Percentiles rank a stretch among this genome's conserved stretches.
Conservation (phyloP, 2,113 vertebrate genomes). For the Xyliphius kryptos region DNA sequence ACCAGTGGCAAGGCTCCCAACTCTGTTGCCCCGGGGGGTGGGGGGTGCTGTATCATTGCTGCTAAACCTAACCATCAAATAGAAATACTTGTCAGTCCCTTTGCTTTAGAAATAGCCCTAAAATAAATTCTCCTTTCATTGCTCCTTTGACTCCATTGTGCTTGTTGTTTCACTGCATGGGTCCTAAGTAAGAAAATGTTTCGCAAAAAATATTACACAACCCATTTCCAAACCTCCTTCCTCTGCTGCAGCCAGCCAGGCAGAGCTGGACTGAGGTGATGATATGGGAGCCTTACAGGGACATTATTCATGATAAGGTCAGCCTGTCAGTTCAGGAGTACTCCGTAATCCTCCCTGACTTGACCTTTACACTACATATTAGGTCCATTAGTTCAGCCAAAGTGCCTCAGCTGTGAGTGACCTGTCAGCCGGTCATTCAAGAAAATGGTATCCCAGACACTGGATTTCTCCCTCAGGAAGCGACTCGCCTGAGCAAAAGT, state of each 20-base stretch:
- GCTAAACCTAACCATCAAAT: too few relatives aligned
- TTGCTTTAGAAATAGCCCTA: too few relatives aligned
- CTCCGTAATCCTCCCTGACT: slow-evolving; percentile 49
- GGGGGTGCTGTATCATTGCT: too few relatives aligned
- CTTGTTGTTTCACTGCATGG: too few relatives aligned
- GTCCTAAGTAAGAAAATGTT: too few relatives aligned
- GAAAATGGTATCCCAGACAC: slow-evolving; percentile 1
- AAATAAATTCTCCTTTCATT: too few relatives aligned
- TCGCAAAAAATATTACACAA: too few relatives aligned
- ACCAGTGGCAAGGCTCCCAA: too few relatives aligned
- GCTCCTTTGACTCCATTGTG: too few relatives aligned
- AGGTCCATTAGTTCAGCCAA: slow-evolving; percentile 48
- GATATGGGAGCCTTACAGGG: slow-evolving; percentile 23
- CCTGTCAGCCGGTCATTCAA: slow-evolving; percentile 23
- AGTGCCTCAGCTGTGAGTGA: slow-evolving; percentile 26
- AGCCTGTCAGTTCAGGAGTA: slow-evolving; percentile 40
- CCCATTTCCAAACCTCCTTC: background rate
- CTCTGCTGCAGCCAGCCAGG: background rate
- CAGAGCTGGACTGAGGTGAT: slow-evolving; percentile 17
- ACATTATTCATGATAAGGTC: slow-evolving; percentile 52
- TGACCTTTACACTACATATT: slow-evolving; percentile 50
- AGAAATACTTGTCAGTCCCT: too few relatives aligned
- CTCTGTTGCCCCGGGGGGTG: too few relatives aligned
- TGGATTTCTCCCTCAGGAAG: slow-evolving; percentile 22
- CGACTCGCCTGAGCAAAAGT: slow-evolving; percentile 37